Percentiles rank a stretch among this genome's conserved stretches.
phyloP scores from a whole-genome alignment of 2,113 vertebrate genomes.

The Dicentrarchus labrax region DNA sequence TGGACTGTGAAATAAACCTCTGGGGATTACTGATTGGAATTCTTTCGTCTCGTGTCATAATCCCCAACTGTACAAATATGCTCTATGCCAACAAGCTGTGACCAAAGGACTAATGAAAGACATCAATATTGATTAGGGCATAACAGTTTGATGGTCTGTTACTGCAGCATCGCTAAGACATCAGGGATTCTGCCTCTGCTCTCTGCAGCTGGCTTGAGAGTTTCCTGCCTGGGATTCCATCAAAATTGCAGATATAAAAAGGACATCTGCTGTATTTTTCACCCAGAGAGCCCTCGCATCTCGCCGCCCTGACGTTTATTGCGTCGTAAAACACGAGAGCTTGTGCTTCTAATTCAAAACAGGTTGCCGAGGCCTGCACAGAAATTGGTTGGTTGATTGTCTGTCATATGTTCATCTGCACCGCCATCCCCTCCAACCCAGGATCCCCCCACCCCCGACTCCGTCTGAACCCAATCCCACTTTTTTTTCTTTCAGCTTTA shows the following conservation, averaged over 20 bases:
- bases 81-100: conserved; percentile 14
- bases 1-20: conserved; percentile 16
- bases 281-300: conserved; percentile 31
- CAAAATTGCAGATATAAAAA: conserved; percentile 36
- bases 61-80: background rate
- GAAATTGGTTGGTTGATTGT: conserved; percentile 23
- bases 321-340: conserved; percentile 54
- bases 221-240: conserved; percentile 46
- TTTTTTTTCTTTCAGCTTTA: conserved; percentile 3
- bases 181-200: background rate
- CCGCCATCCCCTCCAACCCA: background rate
- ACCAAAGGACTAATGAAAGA: conserved; percentile 29
- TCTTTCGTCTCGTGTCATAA: background rate
- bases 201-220: background rate
- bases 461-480: background rate
- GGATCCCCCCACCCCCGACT: background rate
- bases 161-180: conserved; percentile 14
- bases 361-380: conserved; percentile 6
- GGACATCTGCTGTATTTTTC: conserved; percentile 47
- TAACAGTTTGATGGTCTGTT: conserved; percentile 12
- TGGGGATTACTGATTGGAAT: background rate
- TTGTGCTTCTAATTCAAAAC: conserved; percentile 53
- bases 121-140: conserved; percentile 36
- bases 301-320: conserved; percentile 50
- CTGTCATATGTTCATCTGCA: conserved; percentile 1